Evolutionary conservation across 2,888 invertebrate species (phyloP).

Genomic region (Cephus pygmeus): DNA sequence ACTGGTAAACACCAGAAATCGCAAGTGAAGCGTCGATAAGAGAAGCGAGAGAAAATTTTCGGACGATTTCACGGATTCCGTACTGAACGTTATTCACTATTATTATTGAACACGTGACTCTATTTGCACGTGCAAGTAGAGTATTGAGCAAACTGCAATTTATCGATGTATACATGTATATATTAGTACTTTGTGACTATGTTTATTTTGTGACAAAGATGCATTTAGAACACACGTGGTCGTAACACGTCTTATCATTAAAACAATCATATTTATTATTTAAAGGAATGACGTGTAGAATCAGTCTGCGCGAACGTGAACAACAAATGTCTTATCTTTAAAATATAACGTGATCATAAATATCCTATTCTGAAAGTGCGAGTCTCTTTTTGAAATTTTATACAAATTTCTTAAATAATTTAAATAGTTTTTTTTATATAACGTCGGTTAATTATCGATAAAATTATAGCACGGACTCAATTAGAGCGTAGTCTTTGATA

Average conservation of each 20-base stretch:
- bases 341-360: no score
- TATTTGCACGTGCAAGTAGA: background rate
- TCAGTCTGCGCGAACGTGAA: background rate
- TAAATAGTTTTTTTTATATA: background rate
- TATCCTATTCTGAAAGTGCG: no score
- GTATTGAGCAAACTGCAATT: background rate
- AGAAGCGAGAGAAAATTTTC: background rate
- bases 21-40: conserved; percentile 26
- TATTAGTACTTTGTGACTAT: background rate
- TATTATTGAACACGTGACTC: background rate
- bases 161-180: background rate
- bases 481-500: background rate
- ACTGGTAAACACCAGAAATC: conserved; percentile 45
- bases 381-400: background rate
- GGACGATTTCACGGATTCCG: background rate
- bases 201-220: background rate
- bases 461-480: background rate
- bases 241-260: no score
- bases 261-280: no score
- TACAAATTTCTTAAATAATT: background rate
- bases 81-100: background rate
- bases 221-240: no score
- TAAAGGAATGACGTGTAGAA: background rate
- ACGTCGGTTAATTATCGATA: background rate
- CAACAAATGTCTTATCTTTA: no score